phyloP scores from a whole-genome alignment of 2,888 invertebrate genomes.

The Caenorhabditis japonica region DNA sequence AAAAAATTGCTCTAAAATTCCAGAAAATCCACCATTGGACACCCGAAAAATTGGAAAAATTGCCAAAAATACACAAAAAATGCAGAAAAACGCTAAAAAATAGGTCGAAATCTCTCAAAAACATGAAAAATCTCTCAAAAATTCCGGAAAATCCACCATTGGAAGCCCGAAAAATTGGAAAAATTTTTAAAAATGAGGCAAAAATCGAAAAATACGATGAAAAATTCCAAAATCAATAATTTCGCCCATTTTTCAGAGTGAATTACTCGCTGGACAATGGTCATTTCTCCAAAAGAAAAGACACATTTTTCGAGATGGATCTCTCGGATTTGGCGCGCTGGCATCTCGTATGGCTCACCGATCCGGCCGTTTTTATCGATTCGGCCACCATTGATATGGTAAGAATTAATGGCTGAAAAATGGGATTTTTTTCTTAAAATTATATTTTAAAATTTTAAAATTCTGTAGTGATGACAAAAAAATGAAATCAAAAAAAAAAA shows the following conservation, averaged over 20 bases:
- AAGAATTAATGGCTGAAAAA: background rate
- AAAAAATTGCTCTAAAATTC: no score
- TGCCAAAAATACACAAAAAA: no score
- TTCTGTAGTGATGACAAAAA: background rate
- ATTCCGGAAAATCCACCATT: no score
- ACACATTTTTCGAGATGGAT: background rate
- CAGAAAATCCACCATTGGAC: no score
- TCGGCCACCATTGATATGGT: conserved; percentile 43
- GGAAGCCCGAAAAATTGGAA: no score
- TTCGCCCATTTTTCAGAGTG: conserved; percentile 22
- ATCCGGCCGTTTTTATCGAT: conserved; percentile 33
- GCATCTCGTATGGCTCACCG: conserved; percentile 37
- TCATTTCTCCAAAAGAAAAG: background rate
- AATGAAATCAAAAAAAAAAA: background rate
- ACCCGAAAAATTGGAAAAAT: no score
- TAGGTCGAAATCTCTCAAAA: no score
- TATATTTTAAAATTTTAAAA: background rate
- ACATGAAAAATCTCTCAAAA: no score
- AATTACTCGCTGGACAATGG: background rate
- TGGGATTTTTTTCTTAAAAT: no score
- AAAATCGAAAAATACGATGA: conserved; percentile 3
- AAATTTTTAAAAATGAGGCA: background rate
- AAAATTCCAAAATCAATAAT: background rate
- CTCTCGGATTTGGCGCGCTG: conserved; percentile 17
- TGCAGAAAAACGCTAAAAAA: no score